These are phyloP conservation scores for Nephrotoma flavescens DNA, from an alignment of 2,888 invertebrate species.

Conservation along the genomic window DNA sequence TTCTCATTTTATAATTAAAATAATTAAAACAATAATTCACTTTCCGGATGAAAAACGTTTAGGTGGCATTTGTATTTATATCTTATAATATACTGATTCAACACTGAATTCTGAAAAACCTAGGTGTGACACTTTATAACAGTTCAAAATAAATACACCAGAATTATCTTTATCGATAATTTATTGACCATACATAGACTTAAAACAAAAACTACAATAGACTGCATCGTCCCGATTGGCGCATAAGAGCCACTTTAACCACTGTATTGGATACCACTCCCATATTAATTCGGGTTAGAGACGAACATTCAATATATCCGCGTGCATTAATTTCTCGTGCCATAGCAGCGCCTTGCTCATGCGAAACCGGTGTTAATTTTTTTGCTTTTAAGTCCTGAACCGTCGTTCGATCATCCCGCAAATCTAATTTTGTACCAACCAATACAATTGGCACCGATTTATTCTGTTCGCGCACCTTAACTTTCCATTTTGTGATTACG, in stretches of 20 bases:
- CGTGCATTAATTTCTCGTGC: conserved; percentile 93
- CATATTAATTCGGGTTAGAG: conserved; percentile 51
- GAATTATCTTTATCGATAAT: neutral
- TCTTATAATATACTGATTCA: too few relatives aligned
- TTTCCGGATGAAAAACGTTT: too few relatives aligned
- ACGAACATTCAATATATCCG: conserved; percentile 95
- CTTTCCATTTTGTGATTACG: conserved; percentile 99
- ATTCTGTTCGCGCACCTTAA: conserved; percentile 98
- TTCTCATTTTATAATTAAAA: too few relatives aligned
- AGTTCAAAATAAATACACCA: neutral
- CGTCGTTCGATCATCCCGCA: conserved; percentile 92
- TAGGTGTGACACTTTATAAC: neutral
- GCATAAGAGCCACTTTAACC: neutral
- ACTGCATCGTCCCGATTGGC: neutral
- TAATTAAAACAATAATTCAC: too few relatives aligned
- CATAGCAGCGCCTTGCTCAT: conserved; percentile 93
- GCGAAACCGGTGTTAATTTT: conserved; percentile 91
- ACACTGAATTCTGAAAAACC: too few relatives aligned
- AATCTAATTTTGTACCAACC: conserved; percentile 94
- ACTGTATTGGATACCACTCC: neutral
- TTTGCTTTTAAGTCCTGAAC: conserved; percentile 95
- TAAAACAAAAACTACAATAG: neutral
- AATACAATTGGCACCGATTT: conserved; percentile 97
- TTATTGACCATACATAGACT: neutral
- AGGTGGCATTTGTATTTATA: too few relatives aligned